Base-by-base conservation (phyloP, 2,113 vertebrate genomes). In the Pagrus major region DNA sequence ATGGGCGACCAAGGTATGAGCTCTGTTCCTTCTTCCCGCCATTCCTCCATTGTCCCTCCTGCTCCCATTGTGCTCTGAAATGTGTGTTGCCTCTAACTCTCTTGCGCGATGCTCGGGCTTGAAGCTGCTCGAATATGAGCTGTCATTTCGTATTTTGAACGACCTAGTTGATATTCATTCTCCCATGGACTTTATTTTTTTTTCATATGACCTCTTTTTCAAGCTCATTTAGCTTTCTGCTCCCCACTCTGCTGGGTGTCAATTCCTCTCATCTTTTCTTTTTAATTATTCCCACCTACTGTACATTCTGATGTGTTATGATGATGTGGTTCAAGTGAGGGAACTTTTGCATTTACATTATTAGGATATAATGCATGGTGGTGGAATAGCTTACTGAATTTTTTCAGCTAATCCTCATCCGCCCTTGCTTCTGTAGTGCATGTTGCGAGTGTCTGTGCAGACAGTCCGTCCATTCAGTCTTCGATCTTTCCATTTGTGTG, bases 1-100 rank as follows among this genome's bases (percentile, higher is more conserved):
- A 99, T 99, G 98, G 97, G 97, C 96, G 97, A 99, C 96, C 97
- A 98, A 99, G 98, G 98, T 99, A 99, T 97, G 97, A 94, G 95
- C 95, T 97, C 95, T 96, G 95, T 95, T 98, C 96, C 95, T 96
- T 86, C 96, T 95, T 96, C 96, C 96, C 31, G 21, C 67, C 64
- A 71, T 85, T 54, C 81, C 80, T 90, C 72, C 81, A 83, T 71
- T 83, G 63, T 86, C 72, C 81, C 80, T 70, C 80, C 71, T 71
- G 64, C 78, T 74, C 81, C 83, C 85, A 73, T 77, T 93, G 93
- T 95, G 78, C 66, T 88, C 42, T 54, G 44, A 81, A 42, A 78
- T 63, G 55, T 88, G 86, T 89, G 86, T 94, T 94, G 92, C 92
- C 95, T 94, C 95, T 95, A 92, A 85, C 87, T 88, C 61, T 89